These are phyloP conservation scores for Caradrina clavipalpis DNA, from an alignment of 2,888 invertebrate species.

Conservation along the genomic window DNA sequence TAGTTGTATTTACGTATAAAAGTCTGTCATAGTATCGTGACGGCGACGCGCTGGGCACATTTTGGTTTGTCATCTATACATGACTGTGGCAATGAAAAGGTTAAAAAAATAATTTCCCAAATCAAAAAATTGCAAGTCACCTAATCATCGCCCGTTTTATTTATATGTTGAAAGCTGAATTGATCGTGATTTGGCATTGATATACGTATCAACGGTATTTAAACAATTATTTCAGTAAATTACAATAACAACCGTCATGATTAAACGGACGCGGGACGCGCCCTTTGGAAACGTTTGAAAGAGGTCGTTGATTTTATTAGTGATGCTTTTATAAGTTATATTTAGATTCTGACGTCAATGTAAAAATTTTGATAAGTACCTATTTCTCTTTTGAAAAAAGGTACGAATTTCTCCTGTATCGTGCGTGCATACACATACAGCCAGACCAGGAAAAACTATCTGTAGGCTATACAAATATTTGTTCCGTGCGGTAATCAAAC, in stretches of 20 bases:
- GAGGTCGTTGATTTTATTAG: constrained; percentile 22
- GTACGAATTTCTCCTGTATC: too few relatives aligned
- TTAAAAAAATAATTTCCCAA: not conserved
- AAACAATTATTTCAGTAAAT: not conserved
- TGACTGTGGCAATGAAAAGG: too few relatives aligned
- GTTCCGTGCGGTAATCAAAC: too few relatives aligned
- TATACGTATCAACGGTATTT: not conserved
- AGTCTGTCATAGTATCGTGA: too few relatives aligned
- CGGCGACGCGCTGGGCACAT: too few relatives aligned
- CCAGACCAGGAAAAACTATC: too few relatives aligned
- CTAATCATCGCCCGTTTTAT: not conserved
- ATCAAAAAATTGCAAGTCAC: not conserved
- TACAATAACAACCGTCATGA: not conserved
- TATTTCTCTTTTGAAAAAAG: too few relatives aligned
- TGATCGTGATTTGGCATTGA: not conserved
- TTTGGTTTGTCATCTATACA: too few relatives aligned
- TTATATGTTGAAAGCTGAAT: not conserved
- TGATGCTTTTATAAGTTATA: constrained; percentile 27
- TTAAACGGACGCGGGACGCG: not conserved
- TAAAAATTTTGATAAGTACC: constrained; percentile 7
- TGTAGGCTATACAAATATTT: too few relatives aligned
- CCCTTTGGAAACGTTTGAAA: not conserved
- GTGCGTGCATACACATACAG: too few relatives aligned
- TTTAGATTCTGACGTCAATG: constrained; percentile 1
- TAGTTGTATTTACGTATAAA: too few relatives aligned